Evolutionary conservation across 2,797 vertebrate species (phyloP).

Genomic region (Chromis chromis): DNA sequence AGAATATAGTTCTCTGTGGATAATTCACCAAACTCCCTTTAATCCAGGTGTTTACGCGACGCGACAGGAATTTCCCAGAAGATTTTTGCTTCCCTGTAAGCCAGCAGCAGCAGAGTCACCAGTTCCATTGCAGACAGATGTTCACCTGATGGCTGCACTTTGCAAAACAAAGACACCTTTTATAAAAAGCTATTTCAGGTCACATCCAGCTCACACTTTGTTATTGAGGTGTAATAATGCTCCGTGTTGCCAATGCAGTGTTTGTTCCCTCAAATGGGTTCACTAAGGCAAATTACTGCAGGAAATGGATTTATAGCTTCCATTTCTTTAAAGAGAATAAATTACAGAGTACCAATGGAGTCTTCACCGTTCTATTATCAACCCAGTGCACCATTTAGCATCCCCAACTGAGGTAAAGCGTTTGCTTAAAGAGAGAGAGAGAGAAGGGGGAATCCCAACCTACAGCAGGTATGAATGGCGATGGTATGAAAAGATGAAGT

Average conservation of each 20-base stretch:
- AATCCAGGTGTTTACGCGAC: too few relatives aligned
- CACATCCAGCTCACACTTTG: background rate
- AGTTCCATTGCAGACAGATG: background rate
- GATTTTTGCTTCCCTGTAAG: background rate
- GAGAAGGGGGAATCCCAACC: background rate
- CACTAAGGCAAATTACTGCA: background rate
- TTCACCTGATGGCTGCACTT: background rate
- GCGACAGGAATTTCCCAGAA: background rate
- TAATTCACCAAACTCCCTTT: too few relatives aligned
- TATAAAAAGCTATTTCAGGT: background rate
- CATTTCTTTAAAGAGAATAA: slow-evolving; percentile 2
- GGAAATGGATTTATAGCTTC: too few relatives aligned
- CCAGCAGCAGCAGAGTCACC: background rate
- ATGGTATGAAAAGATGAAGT: background rate
- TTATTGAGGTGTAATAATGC: background rate
- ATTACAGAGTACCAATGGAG: background rate
- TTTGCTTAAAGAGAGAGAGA: background rate
- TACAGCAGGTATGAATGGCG: background rate
- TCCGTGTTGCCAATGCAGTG: background rate
- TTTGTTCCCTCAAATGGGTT: background rate
- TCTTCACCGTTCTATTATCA: background rate
- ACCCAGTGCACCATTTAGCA: background rate
- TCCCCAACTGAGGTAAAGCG: slow-evolving; percentile 2
- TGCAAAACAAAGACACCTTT: background rate
- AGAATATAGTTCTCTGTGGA: too few relatives aligned